A percentile compares a stretch with the other conserved stretches of the same genome.
phyloP scores from a whole-genome alignment of 2,888 invertebrate genomes.

The Melitaea athalia region DNA sequence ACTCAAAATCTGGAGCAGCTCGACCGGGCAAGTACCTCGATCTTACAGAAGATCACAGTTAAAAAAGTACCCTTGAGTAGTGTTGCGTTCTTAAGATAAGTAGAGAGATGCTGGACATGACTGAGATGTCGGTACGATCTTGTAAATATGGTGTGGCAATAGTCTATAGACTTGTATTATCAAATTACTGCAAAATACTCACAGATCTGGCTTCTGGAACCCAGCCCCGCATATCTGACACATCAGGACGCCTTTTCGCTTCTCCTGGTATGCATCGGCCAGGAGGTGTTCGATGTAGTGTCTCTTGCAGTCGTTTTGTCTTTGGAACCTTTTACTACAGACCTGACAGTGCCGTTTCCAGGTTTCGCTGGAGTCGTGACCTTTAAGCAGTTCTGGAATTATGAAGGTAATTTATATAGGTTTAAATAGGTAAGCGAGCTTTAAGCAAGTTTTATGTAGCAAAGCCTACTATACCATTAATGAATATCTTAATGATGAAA shows the following conservation, averaged over 20 bases:
- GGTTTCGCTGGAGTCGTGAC: background rate
- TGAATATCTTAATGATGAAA: no score
- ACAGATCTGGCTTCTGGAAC: conserved; percentile 35
- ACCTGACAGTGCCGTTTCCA: conserved; percentile 45
- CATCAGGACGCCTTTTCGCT: background rate
- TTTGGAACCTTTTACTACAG: conserved; percentile 47
- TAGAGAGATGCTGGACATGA: no score
- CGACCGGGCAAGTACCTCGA: no score
- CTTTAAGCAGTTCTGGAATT: conserved; percentile 23
- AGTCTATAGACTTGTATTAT: background rate
- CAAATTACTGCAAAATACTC: conserved; percentile 14
- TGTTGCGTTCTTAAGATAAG: no score
- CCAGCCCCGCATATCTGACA: conserved; percentile 50
- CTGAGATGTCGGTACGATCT: no score
- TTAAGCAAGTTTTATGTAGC: no score
- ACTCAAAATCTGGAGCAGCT: no score
- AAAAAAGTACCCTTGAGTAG: no score
- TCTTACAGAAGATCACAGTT: no score
- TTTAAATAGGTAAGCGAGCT: no score
- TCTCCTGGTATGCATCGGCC: conserved; percentile 49
- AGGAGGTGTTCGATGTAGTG: conserved; percentile 65
- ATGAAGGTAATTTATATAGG: background rate
- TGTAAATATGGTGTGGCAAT: no score
- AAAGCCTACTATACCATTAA: no score
- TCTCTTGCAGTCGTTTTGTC: conserved; percentile 55